Evolutionary conservation across 2,888 invertebrate genomes (phyloP).

Genomic region (Ramazzottius varieornatus): DNA sequence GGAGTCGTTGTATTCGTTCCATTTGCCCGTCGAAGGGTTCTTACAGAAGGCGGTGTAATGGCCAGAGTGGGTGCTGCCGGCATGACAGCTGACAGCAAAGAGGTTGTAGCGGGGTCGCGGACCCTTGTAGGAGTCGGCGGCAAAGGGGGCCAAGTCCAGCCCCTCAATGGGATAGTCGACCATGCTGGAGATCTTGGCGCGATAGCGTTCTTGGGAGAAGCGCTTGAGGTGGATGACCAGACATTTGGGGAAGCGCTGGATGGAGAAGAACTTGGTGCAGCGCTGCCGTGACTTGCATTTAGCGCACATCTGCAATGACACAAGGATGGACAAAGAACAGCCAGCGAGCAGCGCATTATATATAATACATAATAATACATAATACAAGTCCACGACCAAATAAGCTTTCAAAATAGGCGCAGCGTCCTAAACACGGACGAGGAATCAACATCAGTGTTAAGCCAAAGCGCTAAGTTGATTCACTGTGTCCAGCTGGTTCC

Average conservation of each 20-base stretch:
- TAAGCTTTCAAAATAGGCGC: too few relatives aligned
- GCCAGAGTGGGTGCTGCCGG: slow-evolving; percentile 67
- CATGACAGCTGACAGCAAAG: slow-evolving; percentile 77
- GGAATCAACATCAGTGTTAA: too few relatives aligned
- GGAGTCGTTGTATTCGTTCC: slow-evolving; percentile 84
- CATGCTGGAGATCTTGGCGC: slow-evolving; percentile 55
- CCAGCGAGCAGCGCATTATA: too few relatives aligned
- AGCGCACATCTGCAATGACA: slow-evolving; percentile 46
- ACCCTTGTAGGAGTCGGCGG: not conserved
- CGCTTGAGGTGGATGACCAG: slow-evolving; percentile 60
- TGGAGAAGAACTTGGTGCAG: slow-evolving; percentile 73
- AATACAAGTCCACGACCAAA: too few relatives aligned
- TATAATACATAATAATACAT: too few relatives aligned
- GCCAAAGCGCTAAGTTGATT: too few relatives aligned
- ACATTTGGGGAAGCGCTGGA: slow-evolving; percentile 76
- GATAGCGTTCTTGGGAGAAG: slow-evolving; percentile 65
- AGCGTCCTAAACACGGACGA: too few relatives aligned
- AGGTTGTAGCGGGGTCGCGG: slow-evolving; percentile 34
- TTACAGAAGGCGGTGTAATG: slow-evolving; percentile 86
- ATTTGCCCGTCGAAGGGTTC: slow-evolving; percentile 56
- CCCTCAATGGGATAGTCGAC: slow-evolving; percentile 54
- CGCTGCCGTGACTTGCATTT: slow-evolving; percentile 66
- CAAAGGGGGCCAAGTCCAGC: not conserved
- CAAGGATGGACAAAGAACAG: too few relatives aligned
- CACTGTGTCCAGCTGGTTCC: too few relatives aligned